Evolutionary conservation across 2,888 invertebrate genomes (phyloP).

Genomic region (Mellilla xanthometata): DNA sequence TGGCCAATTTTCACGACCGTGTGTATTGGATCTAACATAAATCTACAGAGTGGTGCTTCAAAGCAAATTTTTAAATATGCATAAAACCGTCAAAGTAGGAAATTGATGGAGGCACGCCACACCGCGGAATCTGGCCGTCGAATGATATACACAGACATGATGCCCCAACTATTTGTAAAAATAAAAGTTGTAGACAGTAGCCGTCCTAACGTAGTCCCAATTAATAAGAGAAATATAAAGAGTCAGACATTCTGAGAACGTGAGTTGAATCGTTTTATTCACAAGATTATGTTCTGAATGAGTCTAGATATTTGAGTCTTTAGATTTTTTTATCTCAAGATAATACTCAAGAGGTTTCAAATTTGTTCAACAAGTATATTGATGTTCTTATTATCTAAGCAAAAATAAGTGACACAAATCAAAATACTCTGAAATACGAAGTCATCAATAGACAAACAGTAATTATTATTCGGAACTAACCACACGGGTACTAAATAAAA

Average conservation of each 20-base stretch:
- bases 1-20: slow-evolving; percentile 36
- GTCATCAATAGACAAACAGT: no score
- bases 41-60: slow-evolving; percentile 67
- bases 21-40: slow-evolving; percentile 55
- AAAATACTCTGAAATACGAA: no score
- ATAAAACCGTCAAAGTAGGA: slow-evolving; percentile 75
- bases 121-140: slow-evolving; percentile 59
- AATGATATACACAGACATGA: slow-evolving; percentile 64
- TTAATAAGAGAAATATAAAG: slow-evolving; percentile 15
- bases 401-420: no score
- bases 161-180: slow-evolving; percentile 68
- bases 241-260: slow-evolving; percentile 11
- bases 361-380: no score
- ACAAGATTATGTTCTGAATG: slow-evolving; percentile 1
- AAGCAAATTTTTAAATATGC: slow-evolving; percentile 78
- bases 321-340: no score
- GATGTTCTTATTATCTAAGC: no score
- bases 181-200: slow-evolving; percentile 64
- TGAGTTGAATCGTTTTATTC: slow-evolving; percentile 12
- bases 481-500: neutral
- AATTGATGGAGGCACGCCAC: slow-evolving; percentile 62
- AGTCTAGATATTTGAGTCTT: slow-evolving; percentile 7
- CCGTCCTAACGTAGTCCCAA: slow-evolving; percentile 31
- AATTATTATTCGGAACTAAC: neutral
- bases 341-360: no score